A percentile compares a stretch with the other conserved stretches of the same genome.
These are phyloP conservation scores for Rhorus exstirpatorius DNA, from an alignment of 2,888 invertebrate species.

Conservation along the genomic window DNA sequence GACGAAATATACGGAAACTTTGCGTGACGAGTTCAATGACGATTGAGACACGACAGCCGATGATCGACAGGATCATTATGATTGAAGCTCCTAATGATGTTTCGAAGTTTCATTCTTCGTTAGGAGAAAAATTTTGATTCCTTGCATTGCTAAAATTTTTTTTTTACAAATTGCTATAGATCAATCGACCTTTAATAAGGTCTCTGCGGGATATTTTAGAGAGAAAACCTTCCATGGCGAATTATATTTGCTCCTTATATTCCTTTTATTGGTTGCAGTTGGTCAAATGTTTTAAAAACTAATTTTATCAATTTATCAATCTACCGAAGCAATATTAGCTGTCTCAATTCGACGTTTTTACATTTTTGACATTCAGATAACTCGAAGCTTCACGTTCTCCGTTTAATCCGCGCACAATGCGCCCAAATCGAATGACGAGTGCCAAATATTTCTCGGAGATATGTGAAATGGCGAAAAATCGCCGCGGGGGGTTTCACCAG, in stretches of 20 bases:
- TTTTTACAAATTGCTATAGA: too few relatives aligned
- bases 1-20: background rate
- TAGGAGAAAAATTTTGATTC: too few relatives aligned
- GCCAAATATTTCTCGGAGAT: constrained; percentile 65
- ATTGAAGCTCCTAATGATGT: background rate
- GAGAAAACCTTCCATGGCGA: too few relatives aligned
- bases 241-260: too few relatives aligned
- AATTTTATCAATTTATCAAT: too few relatives aligned
- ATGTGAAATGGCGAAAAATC: constrained; percentile 57
- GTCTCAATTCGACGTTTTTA: too few relatives aligned
- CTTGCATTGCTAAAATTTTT: too few relatives aligned
- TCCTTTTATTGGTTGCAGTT: too few relatives aligned
- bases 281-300: too few relatives aligned
- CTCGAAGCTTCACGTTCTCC: background rate
- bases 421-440: constrained; percentile 59
- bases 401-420: background rate
- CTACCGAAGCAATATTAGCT: too few relatives aligned
- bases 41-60: background rate
- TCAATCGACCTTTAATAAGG: too few relatives aligned
- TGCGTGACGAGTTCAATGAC: background rate
- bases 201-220: too few relatives aligned
- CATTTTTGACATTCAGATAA: background rate
- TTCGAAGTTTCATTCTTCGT: background rate
- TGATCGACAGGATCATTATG: background rate
- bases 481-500: constrained; percentile 38